These are phyloP conservation scores for Aplocera efformata DNA, from an alignment of 2,888 invertebrate species.

Conservation along the genomic window DNA sequence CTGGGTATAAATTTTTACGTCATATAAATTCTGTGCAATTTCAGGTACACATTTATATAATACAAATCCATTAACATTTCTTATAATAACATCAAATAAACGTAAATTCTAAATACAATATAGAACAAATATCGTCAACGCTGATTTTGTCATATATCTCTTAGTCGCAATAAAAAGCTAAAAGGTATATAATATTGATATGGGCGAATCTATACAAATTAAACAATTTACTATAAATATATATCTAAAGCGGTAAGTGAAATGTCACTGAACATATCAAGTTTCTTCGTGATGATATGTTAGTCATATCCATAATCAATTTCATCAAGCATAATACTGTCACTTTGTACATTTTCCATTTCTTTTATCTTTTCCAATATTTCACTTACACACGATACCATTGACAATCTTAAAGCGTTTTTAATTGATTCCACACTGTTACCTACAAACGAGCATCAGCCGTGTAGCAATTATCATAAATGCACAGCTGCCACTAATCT, in stretches of 20 bases:
- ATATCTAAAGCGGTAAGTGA: conserved; percentile 10
- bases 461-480: conserved; percentile 13
- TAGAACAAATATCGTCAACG: background rate
- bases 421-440: conserved; percentile 7
- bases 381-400: conserved; percentile 5
- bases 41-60: conserved; percentile 6
- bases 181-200: conserved; percentile 5
- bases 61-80: background rate
- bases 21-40: background rate
- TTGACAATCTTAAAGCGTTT: conserved; percentile 9
- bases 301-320: conserved; percentile 11
- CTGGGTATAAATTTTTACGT: too few species aligned
- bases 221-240: conserved; percentile 4
- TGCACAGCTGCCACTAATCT: background rate
- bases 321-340: conserved; percentile 19
- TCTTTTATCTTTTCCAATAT: background rate
- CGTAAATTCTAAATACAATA: conserved; percentile 2
- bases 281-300: conserved; percentile 12
- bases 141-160: background rate
- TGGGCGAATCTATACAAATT: conserved; percentile 1
- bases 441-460: conserved; percentile 1
- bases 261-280: conserved; percentile 13
- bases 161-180: background rate
- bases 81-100: conserved; percentile 4
- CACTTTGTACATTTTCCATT: conserved; percentile 14